Base-by-base conservation (phyloP, 2,888 invertebrate genomes). In the Plemyria rubiginata region DNA sequence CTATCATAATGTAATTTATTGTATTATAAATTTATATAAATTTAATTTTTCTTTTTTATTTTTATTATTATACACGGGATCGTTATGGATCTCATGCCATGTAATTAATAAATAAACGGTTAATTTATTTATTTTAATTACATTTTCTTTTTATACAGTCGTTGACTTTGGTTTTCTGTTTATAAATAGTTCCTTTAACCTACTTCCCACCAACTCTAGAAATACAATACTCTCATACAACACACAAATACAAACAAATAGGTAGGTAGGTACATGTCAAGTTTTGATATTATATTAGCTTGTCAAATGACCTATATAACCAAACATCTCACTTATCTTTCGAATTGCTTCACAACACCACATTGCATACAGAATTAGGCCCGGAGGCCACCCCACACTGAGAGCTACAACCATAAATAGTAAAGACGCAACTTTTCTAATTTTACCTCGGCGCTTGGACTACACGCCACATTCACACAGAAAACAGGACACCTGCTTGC, bases 81-180 rank as follows among this genome's bases (percentile, higher is more conserved):
- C 93, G 88, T 90, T 90, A 89, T 92, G 92, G 92, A 92, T 90
- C 92, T 92, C 92, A 89, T 63, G 88, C 91, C 92, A 90, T 92
- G 93, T 93, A 93, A 92, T 93, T 92, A 92, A 93, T 93, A 93
- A 93, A 93, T 93, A 93, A 93, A 93, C 91, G 85, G 89, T 90
- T 93, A 92, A 93, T 93, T 93, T 93, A 93, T 93, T 93, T 93
- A 93, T 93, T 93, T 93, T 91, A 93, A 93, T 93, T 93, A 93
- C 93, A 93, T 86, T 80, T 92, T 93, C 91, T 92, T 93, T 48
- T 90, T 91, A 88, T 90, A 91, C 87, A 86, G 77, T 81, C 81
- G 78, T 85, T 84, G 87, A 82, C 82, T 89, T 88, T 88, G 81
- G 85, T 84, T 86, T 85, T 83, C 87, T 85, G 79, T 84, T 84